A percentile compares a stretch with the other conserved stretches of the same genome.
phyloP scores from a whole-genome alignment of 2,797 vertebrate species.

The Brotogeris chrysoptera region DNA sequence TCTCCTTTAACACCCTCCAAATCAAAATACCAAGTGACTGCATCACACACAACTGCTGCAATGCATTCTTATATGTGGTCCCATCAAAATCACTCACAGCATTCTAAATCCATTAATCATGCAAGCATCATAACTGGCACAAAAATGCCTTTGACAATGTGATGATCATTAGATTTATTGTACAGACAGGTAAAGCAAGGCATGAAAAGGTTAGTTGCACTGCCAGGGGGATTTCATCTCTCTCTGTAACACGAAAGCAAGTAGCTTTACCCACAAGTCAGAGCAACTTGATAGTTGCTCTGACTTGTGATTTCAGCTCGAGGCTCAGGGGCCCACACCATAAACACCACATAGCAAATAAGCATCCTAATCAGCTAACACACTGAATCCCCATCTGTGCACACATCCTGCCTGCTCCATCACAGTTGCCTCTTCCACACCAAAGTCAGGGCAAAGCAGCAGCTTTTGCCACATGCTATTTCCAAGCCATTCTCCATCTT shows the following conservation, averaged over 20 bases:
- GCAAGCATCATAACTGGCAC: background rate
- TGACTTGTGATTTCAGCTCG: background rate
- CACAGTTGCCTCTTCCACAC: background rate
- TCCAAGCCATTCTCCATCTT: background rate
- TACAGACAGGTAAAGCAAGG: slow-evolving; percentile 48
- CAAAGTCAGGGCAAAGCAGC: background rate
- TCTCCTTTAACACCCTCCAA: background rate
- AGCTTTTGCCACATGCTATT: rapidly evolving
- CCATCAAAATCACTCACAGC: slow-evolving; percentile 6
- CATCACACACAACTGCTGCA: background rate
- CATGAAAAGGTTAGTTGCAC: slow-evolving; percentile 37
- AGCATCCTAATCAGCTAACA: background rate
- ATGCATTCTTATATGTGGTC: background rate
- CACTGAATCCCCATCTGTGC: rapidly evolving
- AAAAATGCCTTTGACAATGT: slow-evolving; percentile 8
- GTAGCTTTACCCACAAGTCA: background rate
- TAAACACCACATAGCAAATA: background rate
- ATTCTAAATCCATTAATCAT: slow-evolving; percentile 34
- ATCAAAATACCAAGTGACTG: slow-evolving; percentile 6
- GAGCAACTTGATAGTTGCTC: background rate
- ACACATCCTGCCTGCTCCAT: background rate
- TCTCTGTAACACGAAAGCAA: background rate
- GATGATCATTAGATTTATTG: slow-evolving; percentile 44
- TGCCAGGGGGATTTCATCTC: slow-evolving; percentile 25
- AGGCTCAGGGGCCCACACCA: background rate